Percentiles rank a stretch among this genome's conserved stretches.
Conservation (phyloP, 2,113 vertebrate genomes). For the Ornithorhynchus anatinus region DNA sequence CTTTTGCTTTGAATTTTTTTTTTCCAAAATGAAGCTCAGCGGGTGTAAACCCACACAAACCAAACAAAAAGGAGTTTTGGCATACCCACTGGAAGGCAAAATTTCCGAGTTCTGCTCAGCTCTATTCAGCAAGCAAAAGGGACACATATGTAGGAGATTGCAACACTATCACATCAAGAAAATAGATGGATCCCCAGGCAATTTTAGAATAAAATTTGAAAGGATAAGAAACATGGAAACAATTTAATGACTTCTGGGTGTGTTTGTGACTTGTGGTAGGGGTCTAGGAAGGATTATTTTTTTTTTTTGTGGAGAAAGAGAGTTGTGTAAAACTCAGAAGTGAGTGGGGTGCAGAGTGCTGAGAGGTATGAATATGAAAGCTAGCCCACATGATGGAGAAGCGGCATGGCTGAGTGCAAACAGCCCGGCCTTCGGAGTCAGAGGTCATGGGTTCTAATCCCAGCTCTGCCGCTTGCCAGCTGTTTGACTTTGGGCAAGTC, state of each 20-base stretch:
- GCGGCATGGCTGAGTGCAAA: too few relatives aligned
- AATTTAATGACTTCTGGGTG: constrained; percentile 15
- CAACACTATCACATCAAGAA: background rate
- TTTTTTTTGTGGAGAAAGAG: background rate
- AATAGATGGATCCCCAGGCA: constrained; percentile 7
- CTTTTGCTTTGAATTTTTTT: constrained; percentile 5
- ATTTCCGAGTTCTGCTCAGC: background rate
- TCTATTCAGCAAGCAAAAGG: background rate
- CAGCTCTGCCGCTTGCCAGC: too few relatives aligned
- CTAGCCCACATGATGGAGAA: too few relatives aligned
- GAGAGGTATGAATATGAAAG: too few relatives aligned
- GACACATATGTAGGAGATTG: background rate
- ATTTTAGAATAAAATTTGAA: constrained; percentile 14
- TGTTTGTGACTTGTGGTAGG: background rate
- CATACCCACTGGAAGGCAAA: constrained; percentile 5
- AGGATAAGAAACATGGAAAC: constrained; percentile 4
- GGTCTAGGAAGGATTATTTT: background rate
- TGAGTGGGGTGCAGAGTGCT: too few relatives aligned
- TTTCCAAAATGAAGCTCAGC: background rate
- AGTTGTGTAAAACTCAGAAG: too few relatives aligned
- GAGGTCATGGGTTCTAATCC: too few relatives aligned
- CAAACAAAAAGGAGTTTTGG: background rate
- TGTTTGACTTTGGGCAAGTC: too few relatives aligned
- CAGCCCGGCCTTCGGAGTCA: too few relatives aligned
- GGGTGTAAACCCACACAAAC: background rate